Conservation (phyloP, 2,113 vertebrate genomes). For the Geococcyx californianus region DNA sequence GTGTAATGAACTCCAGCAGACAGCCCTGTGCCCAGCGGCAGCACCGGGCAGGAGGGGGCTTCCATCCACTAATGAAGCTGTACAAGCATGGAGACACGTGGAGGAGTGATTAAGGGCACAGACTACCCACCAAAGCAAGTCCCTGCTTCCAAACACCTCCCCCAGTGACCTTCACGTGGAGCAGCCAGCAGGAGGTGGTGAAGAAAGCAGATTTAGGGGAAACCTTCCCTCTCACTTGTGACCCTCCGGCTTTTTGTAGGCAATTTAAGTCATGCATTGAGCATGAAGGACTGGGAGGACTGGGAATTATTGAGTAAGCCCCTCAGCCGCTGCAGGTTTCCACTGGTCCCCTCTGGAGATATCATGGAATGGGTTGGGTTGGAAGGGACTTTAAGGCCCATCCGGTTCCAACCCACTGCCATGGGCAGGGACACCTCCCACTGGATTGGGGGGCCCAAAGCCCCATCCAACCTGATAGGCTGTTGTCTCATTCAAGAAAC, state of each 20-base stretch:
- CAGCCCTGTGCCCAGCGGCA: background rate
- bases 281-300: background rate
- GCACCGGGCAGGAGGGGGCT: background rate
- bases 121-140: background rate
- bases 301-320: too few species aligned
- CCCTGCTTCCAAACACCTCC: too few species aligned
- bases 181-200: background rate
- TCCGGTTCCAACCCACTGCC: too few species aligned
- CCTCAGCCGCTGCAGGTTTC: too few species aligned
- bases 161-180: fast-evolving
- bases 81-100: background rate
- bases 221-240: background rate
- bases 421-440: too few species aligned
- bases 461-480: too few species aligned
- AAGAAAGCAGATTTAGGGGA: background rate
- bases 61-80: background rate
- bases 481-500: background rate
- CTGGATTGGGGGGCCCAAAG: too few species aligned
- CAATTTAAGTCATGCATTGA: background rate
- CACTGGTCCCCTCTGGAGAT: too few species aligned
- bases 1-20: background rate
- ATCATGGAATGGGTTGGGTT: too few species aligned
- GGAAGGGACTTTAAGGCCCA: too few species aligned
- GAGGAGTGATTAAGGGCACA: too few species aligned
- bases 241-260: background rate